A percentile compares a stretch with the other conserved stretches of the same genome.
phyloP scores from a whole-genome alignment of 2,888 invertebrate species.

The Aporophyla lueneburgensis region DNA sequence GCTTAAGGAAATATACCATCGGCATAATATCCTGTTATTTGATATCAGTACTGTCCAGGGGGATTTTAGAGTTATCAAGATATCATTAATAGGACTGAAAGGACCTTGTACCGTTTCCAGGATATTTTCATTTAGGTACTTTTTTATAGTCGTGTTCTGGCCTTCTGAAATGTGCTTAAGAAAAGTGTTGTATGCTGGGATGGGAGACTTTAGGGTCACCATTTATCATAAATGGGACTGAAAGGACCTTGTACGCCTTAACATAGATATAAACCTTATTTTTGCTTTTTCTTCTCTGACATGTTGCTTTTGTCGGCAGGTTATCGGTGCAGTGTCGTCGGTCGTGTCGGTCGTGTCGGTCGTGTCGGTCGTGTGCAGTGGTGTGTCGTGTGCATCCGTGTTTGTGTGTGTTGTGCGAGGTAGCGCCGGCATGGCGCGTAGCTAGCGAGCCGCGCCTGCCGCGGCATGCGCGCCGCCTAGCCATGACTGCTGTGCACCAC shows the following conservation, averaged over 20 bases:
- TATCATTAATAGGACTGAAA: not conserved
- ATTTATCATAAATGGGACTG: not conserved
- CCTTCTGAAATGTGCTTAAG: too few relatives aligned
- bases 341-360: slow-evolving; percentile 72
- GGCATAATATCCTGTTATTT: not conserved
- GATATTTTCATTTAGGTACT: too few relatives aligned
- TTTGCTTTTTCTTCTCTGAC: slow-evolving; percentile 15
- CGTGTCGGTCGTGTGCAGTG: slow-evolving; percentile 75
- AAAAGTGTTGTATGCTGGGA: too few relatives aligned
- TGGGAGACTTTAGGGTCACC: too few relatives aligned
- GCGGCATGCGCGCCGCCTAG: slow-evolving; percentile 87
- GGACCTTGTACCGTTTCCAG: not conserved
- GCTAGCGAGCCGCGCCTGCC: slow-evolving; percentile 84
- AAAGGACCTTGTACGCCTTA: not conserved
- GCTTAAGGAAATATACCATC: not conserved
- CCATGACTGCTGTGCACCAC: slow-evolving; percentile 85
- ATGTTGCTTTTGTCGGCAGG: slow-evolving; percentile 70
- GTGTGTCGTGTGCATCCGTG: slow-evolving; percentile 78
- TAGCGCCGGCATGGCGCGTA: slow-evolving; percentile 80
- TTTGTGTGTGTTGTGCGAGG: slow-evolving; percentile 74
- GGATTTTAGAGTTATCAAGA: not conserved
- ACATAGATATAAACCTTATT: not conserved
- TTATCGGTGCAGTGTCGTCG: slow-evolving; percentile 77
- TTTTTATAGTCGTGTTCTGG: too few relatives aligned
- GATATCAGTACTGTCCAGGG: not conserved